Base-by-base conservation (phyloP, 1,140 invertebrate species). In the Myzus persicae region DNA sequence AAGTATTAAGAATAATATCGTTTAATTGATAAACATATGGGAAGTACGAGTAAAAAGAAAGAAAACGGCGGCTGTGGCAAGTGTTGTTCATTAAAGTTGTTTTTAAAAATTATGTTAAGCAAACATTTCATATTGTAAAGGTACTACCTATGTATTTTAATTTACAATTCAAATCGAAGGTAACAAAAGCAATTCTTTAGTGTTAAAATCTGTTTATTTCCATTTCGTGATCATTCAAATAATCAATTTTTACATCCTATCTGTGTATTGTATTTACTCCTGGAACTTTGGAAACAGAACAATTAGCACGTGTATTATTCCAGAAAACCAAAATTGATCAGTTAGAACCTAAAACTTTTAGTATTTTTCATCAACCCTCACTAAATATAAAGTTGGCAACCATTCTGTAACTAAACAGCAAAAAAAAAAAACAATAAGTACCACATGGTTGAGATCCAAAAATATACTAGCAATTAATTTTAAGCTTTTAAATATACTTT, bases 391-490 rank as follows among this genome's bases (percentile, higher is more conserved):
- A 90, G 48, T 90, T 90, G 88, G 88, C 88, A 59, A 90, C 31
- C 26, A 54, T 40, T 90, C 38, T 40, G 8, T 59, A 90, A 59
- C 54, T 59, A 90, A 54, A 89, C 46, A 54, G 38, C 40, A 40
- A 59, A 26, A 59, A 90, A 89, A 51, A 89, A 20, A 67, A n/a
- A 76, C 31, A 76, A n/a, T 76, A 76, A 76, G 14, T 44, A 54
- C 38, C 51, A 59, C 51, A 90, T 90, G 48, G 88, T 54, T 4
- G 40, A 40, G 14, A 24, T 90, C 48, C 48, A 90, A 90, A 90
- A 90, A 59, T 90, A 90, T 26, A n/a, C 36, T 40, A 42, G 42
- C 36, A 90, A 90, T 90, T 90, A 40, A 59, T 59, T 40, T 59
- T 40, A 90, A 42, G 54, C 24, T 31, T 48, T 59, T 24, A 59